Evolutionary conservation across 2,113 vertebrate genomes (phyloP).

Genomic region (Lutjanus erythropterus): DNA sequence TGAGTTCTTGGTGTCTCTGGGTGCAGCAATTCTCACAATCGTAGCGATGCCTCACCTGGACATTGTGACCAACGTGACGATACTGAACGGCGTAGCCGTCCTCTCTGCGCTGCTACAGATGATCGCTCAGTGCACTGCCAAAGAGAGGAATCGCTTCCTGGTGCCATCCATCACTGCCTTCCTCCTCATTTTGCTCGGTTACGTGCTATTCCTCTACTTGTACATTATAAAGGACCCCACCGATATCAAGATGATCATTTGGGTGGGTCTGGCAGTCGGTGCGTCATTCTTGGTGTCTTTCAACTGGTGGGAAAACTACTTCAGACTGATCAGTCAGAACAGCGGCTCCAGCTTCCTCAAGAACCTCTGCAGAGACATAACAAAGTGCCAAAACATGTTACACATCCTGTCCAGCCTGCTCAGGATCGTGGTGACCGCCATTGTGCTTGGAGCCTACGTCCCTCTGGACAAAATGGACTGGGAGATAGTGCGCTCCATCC

Average conservation of each 20-base stretch:
- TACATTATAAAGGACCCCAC: slow-evolving; percentile 47
- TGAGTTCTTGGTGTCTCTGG: slow-evolving; percentile 66
- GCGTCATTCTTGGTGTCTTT: slow-evolving; percentile 73
- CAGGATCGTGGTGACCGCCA: slow-evolving; percentile 66
- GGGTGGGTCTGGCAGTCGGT: slow-evolving; percentile 73
- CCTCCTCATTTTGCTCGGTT: slow-evolving; percentile 67
- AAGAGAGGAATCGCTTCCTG: slow-evolving; percentile 55
- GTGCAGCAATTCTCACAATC: slow-evolving; percentile 74
- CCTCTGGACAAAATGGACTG: slow-evolving; percentile 67
- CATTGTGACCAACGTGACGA: slow-evolving; percentile 79
- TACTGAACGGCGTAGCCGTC: slow-evolving; percentile 77
- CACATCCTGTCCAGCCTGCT: slow-evolving; percentile 71
- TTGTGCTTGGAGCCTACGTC: slow-evolving; percentile 77
- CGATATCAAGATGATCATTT: slow-evolving; percentile 12
- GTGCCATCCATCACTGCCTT: slow-evolving; percentile 51
- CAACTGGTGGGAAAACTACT: slow-evolving; percentile 83
- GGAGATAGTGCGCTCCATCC: slow-evolving; percentile 53
- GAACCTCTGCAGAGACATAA: slow-evolving; percentile 55
- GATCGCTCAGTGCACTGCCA: slow-evolving; percentile 37
- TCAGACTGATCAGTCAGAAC: slow-evolving; percentile 49
- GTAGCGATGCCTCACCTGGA: slow-evolving; percentile 82
- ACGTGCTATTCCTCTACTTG: slow-evolving; percentile 57
- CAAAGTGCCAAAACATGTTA: slow-evolving; percentile 61
- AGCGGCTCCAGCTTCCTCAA: slow-evolving; percentile 43
- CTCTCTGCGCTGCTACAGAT: slow-evolving; percentile 73